phyloP scores from a whole-genome alignment of 2,888 invertebrate species.

The Phorcus lineatus region DNA sequence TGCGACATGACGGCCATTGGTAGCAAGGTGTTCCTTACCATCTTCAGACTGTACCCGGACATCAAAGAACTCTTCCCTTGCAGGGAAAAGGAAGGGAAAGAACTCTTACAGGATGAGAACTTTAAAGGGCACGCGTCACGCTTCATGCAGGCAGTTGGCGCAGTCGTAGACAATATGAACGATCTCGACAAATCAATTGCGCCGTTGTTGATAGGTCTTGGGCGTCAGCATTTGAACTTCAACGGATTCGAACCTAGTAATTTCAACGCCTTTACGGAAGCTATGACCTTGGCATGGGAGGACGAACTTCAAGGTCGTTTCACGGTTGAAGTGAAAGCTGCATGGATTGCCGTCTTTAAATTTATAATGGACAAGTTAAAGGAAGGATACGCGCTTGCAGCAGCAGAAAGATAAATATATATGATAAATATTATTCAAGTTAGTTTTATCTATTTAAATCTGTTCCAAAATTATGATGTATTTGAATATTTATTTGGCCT shows the following conservation, averaged over 20 bases:
- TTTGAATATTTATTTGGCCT: too few relatives aligned
- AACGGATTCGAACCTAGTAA: slow-evolving; percentile 60
- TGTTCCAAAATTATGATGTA: too few relatives aligned
- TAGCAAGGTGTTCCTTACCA: slow-evolving; percentile 56
- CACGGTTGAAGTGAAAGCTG: slow-evolving; percentile 36
- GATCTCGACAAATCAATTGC: slow-evolving; percentile 51
- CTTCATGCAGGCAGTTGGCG: slow-evolving; percentile 70
- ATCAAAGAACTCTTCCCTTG: slow-evolving; percentile 64
- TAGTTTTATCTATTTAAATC: too few relatives aligned
- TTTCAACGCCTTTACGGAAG: slow-evolving; percentile 58
- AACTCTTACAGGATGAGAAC: slow-evolving; percentile 45
- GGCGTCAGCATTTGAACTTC: slow-evolving; percentile 58
- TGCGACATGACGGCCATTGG: slow-evolving; percentile 56
- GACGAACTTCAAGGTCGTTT: slow-evolving; percentile 53
- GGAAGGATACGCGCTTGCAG: slow-evolving; percentile 46
- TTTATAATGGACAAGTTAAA: slow-evolving; percentile 61
- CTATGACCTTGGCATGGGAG: slow-evolving; percentile 55
- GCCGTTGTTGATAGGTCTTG: slow-evolving; percentile 57
- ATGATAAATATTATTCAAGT: too few relatives aligned
- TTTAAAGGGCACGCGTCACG: slow-evolving; percentile 65
- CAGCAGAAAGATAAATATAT: slow-evolving; percentile 16
- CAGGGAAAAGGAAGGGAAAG: slow-evolving; percentile 52
- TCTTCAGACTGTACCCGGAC: slow-evolving; percentile 57
- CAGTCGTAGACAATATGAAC: slow-evolving; percentile 62
- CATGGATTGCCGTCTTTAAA: slow-evolving; percentile 53